Percentiles rank a stretch among this genome's conserved stretches.
phyloP scores from a whole-genome alignment of 2,888 invertebrate species.

The Cotesia congregata region DNA sequence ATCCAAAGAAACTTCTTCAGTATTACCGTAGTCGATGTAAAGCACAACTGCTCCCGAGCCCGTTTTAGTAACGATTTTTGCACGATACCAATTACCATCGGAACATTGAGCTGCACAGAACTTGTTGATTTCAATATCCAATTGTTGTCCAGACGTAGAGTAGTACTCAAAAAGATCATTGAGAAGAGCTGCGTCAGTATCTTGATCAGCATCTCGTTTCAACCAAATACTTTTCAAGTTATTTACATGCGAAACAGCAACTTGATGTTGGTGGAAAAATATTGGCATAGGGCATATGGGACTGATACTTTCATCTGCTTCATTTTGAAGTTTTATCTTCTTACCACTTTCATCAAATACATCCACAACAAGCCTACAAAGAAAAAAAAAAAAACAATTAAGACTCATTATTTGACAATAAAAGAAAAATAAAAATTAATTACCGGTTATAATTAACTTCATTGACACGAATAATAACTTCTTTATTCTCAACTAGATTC shows the following conservation, averaged over 20 bases:
- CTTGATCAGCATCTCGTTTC: slow-evolving; percentile 73
- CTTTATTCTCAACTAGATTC: slow-evolving; percentile 55
- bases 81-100: slow-evolving; percentile 83
- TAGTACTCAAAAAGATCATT: slow-evolving; percentile 76
- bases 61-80: slow-evolving; percentile 71
- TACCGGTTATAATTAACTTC: slow-evolving; percentile 70
- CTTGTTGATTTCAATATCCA: slow-evolving; percentile 71
- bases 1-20: slow-evolving; percentile 72
- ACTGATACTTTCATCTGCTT: slow-evolving; percentile 71
- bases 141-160: slow-evolving; percentile 68
- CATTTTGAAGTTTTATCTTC: slow-evolving; percentile 53
- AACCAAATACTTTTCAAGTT: slow-evolving; percentile 76
- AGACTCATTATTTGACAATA: slow-evolving; percentile 16
- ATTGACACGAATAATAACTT: slow-evolving; percentile 71
- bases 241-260: slow-evolving; percentile 75
- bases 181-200: slow-evolving; percentile 70
- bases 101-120: slow-evolving; percentile 76
- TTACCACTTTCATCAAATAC: slow-evolving; percentile 72
- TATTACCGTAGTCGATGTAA: slow-evolving; percentile 81
- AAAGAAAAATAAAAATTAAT: slow-evolving; percentile 45
- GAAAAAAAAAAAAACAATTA: slow-evolving; percentile 22
- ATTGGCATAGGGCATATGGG: slow-evolving; percentile 77
- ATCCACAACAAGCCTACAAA: slow-evolving; percentile 77
- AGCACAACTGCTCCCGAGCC: slow-evolving; percentile 72
- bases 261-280: slow-evolving; percentile 74